These are phyloP conservation scores for Henricia sp. DNA, from an alignment of 53 echinoderm and acorn worm species.

Conservation along the genomic window DNA sequence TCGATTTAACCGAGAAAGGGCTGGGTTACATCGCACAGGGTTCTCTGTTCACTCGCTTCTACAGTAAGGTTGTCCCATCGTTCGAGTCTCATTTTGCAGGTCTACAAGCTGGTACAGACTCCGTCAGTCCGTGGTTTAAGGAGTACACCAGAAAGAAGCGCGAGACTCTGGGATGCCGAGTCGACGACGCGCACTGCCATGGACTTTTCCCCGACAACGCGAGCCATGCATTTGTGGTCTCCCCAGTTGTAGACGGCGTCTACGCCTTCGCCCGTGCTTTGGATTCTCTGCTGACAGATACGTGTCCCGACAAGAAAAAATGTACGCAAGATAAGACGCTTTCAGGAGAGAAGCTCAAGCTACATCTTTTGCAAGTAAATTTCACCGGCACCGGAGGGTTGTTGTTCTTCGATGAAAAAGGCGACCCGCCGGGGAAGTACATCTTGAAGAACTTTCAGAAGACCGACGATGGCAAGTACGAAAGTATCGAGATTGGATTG, in stretches of 20 bases:
- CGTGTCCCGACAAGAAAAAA: neutral
- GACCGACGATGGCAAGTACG: slow-evolving; percentile 16
- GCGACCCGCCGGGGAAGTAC: slow-evolving; percentile 58
- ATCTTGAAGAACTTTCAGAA: slow-evolving; percentile 40
- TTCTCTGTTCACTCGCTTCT: slow-evolving; percentile 37
- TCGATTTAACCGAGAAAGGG: neutral
- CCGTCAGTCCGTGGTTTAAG: slow-evolving; percentile 51
- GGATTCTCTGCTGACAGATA: slow-evolving; percentile 18
- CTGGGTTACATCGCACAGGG: slow-evolving; percentile 15
- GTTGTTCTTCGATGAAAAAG: slow-evolving; percentile 55
- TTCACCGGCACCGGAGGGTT: slow-evolving; percentile 26
- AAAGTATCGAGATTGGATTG: slow-evolving; percentile 23
- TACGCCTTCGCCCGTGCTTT: slow-evolving; percentile 47
- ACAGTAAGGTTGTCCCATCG: neutral
- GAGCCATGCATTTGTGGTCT: slow-evolving; percentile 29
- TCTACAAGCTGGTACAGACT: neutral
- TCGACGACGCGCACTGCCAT: slow-evolving; percentile 1
- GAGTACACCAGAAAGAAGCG: slow-evolving; percentile 4
- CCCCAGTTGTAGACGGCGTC: slow-evolving; percentile 30
- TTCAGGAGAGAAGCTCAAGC: neutral
- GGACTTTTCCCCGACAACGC: too few relatives aligned
- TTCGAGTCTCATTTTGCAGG: slow-evolving; percentile 33
- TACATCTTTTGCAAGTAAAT: neutral
- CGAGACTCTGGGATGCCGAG: slow-evolving; percentile 14
- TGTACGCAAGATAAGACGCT: neutral